phyloP scores from a whole-genome alignment of 2,797 vertebrate species.

The Acridotheres tristis region DNA sequence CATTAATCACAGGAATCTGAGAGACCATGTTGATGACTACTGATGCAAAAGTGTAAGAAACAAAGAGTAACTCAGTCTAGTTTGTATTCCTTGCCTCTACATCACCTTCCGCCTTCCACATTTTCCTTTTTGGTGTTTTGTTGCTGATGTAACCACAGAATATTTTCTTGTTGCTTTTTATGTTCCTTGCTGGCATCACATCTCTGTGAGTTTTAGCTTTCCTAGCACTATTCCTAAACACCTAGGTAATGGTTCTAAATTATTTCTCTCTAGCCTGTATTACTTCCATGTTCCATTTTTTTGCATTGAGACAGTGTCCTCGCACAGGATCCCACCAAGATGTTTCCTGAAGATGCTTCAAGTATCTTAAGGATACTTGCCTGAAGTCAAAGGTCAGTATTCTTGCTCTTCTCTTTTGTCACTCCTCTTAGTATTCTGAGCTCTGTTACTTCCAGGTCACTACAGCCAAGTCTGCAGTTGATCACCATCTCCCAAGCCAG shows the following conservation, averaged over 20 bases:
- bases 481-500: background rate
- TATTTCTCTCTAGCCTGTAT: background rate
- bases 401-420: background rate
- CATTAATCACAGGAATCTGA: background rate
- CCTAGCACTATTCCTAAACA: background rate
- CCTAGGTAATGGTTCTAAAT: background rate
- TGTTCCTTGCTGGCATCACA: background rate
- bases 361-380: background rate
- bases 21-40: background rate
- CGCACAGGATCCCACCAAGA: fast-evolving
- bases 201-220: background rate
- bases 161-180: background rate
- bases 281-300: background rate
- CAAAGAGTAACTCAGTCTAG: background rate
- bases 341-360: background rate
- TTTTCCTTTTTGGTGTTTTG: background rate
- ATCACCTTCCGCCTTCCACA: background rate
- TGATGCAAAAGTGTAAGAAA: background rate
- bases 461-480: background rate
- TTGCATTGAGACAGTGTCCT: background rate
- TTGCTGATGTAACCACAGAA: background rate
- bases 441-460: background rate
- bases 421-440: background rate
- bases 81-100: background rate
- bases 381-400: background rate